A percentile compares a stretch with the other conserved stretches of the same genome.
These are phyloP conservation scores for Tetramorium bicarinatum DNA, from an alignment of 2,888 invertebrate species.

Conservation along the genomic window DNA sequence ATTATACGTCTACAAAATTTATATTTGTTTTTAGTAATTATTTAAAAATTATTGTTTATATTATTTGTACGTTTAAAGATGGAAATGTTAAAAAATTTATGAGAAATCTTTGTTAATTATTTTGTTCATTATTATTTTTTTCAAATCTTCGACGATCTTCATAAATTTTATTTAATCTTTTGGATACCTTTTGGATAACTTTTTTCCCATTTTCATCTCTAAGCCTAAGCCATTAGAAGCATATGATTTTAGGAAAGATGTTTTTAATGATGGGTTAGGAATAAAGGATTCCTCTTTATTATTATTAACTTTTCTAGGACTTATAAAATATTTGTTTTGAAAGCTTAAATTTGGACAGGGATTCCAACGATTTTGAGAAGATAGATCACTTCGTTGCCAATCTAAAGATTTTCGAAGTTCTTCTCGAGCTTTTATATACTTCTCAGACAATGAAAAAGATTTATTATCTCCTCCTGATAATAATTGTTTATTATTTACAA, in stretches of 20 bases:
- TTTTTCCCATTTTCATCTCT: not conserved
- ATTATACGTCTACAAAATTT: not conserved
- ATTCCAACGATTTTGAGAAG: not conserved
- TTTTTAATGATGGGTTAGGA: constrained; percentile 46
- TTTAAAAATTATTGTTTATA: not conserved
- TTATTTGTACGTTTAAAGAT: not conserved
- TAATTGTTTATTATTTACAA: not conserved
- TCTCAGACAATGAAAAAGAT: not conserved
- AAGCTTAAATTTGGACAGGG: not conserved
- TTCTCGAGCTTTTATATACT: not conserved
- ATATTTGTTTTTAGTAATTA: not conserved
- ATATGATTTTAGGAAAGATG: constrained; percentile 61
- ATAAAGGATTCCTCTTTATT: not conserved
- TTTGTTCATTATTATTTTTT: not conserved
- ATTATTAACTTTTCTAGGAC: not conserved
- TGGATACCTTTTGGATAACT: not conserved
- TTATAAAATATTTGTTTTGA: not conserved
- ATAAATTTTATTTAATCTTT: not conserved
- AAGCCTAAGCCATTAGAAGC: not conserved
- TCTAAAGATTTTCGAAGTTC: constrained; percentile 22
- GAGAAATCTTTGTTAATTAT: not conserved
- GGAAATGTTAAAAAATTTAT: not conserved
- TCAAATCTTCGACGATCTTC: not conserved
- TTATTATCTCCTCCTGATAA: not conserved
- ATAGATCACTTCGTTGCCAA: not conserved